A percentile compares a stretch with the other conserved stretches of the same genome.
Evolutionary conservation across 2,797 vertebrate species (phyloP).

Genomic region (Miichthys miiuy): DNA sequence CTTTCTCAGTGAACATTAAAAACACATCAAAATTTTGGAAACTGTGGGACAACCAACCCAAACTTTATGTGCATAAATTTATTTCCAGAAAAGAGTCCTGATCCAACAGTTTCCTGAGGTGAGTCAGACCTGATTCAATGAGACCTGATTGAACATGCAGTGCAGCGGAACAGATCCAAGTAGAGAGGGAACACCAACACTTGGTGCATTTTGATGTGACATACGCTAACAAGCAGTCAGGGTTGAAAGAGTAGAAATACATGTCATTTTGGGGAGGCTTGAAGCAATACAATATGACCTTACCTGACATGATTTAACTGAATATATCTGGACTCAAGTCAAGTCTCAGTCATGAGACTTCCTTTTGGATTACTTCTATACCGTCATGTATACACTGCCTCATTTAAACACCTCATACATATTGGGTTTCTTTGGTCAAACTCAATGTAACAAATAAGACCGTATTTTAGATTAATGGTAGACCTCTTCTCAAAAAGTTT

Average conservation of each 20-base stretch:
- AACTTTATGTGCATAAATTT: no score
- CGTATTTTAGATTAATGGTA: not conserved
- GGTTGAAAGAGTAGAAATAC: not conserved
- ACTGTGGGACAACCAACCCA: no score
- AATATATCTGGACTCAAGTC: not conserved
- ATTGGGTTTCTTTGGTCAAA: not conserved
- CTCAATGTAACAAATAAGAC: not conserved
- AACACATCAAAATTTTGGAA: no score
- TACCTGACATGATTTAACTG: no score
- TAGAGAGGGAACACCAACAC: not conserved
- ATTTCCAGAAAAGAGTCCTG: no score
- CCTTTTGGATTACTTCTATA: not conserved
- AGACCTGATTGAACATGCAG: not conserved
- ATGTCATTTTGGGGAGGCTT: not conserved
- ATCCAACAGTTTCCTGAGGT: no score
- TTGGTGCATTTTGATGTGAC: slow-evolving; percentile 2
- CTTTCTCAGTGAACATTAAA: not conserved
- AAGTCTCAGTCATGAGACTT: not conserved
- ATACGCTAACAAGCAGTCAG: not conserved
- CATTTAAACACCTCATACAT: no score
- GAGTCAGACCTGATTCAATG: no score
- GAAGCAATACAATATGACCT: not conserved
- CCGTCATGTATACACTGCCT: not conserved
- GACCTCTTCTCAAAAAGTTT: not conserved
- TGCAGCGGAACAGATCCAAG: not conserved